Evolutionary conservation across 2,113 vertebrate species (phyloP).

Genomic region (Catharus bicknelli): DNA sequence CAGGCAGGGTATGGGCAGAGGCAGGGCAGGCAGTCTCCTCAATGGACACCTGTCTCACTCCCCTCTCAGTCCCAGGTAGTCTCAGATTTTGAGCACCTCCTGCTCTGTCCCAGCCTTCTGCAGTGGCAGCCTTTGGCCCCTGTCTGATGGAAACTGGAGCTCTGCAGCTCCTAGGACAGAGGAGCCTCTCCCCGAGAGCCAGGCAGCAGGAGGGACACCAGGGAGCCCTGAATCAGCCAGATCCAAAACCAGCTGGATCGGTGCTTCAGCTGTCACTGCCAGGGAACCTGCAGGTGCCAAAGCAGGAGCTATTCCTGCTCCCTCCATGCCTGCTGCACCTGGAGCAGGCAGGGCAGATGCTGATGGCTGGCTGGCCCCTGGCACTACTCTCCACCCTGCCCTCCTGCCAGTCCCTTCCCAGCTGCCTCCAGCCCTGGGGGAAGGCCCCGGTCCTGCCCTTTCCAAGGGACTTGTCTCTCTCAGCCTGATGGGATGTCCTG

Average conservation of each 20-base stretch:
- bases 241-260: not conserved
- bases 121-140: not conserved
- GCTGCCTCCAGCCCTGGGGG: not conserved
- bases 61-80: not conserved
- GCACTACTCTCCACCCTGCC: not conserved
- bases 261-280: not conserved
- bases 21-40: not conserved
- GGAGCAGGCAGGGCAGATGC: accelerated
- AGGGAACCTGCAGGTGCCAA: not conserved
- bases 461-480: not conserved
- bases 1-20: too few relatives aligned
- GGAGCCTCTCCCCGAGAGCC: not conserved
- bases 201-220: not conserved
- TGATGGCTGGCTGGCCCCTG: not conserved
- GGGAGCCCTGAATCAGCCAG: accelerated
- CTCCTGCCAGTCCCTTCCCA: not conserved
- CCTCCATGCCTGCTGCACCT: accelerated
- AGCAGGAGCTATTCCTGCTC: not conserved
- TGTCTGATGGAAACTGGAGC: not conserved
- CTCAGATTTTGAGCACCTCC: not conserved
- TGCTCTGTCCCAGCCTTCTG: not conserved
- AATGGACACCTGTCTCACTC: not conserved
- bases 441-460: not conserved
- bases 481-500: not conserved
- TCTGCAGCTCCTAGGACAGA: not conserved